These are phyloP conservation scores for Chrysocyon brachyurus DNA, from an alignment of 2,797 vertebrate genomes.

Conservation along the genomic window DNA sequence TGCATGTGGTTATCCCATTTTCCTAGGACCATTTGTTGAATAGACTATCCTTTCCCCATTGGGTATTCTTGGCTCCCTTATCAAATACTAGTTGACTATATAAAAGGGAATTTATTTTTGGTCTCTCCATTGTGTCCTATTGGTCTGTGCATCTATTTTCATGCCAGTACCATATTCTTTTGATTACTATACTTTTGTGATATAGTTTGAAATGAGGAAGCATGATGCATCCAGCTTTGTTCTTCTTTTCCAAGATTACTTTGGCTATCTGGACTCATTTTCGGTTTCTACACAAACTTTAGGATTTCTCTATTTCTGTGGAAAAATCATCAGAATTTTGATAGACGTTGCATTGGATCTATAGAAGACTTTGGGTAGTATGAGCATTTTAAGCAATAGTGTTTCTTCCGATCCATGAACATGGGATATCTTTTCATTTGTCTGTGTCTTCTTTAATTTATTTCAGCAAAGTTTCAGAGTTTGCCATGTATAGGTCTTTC, in stretches of 20 bases:
- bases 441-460: conserved; percentile 8
- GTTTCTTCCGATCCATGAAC: not conserved
- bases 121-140: not conserved
- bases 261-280: not conserved
- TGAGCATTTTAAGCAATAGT: not conserved
- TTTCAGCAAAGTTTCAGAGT: not conserved
- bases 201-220: not conserved
- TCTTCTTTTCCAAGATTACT: not conserved
- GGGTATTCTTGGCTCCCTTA: not conserved
- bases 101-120: not conserved
- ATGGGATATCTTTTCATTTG: not conserved
- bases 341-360: not conserved
- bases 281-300: not conserved
- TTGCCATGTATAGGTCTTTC: not conserved
- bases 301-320: not conserved
- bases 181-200: not conserved
- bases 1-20: not conserved
- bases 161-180: not conserved
- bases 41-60: not conserved
- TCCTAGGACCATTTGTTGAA: not conserved
- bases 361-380: not conserved
- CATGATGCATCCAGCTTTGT: not conserved
- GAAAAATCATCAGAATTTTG: not conserved
- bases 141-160: not conserved
- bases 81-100: not conserved